Evolutionary conservation across 2,113 vertebrate species (phyloP).

Genomic region (Pachypanchax playfairii): DNA sequence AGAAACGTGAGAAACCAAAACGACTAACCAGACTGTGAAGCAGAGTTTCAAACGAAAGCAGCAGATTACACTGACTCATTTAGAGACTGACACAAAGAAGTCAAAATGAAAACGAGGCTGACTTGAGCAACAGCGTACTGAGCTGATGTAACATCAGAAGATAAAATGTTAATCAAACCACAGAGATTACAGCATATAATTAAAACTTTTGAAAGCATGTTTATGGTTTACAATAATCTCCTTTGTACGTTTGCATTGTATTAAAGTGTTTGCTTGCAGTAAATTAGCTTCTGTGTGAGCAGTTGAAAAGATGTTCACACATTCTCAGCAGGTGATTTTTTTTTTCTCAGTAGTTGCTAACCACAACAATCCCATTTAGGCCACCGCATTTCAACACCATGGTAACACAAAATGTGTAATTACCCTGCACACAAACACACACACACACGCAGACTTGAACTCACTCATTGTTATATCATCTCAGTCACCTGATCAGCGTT

Average conservation of each 20-base stretch:
- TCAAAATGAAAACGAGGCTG: slow-evolving; percentile 1
- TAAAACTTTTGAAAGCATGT: neutral
- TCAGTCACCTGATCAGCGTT: slow-evolving; percentile 8
- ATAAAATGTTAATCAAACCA: neutral
- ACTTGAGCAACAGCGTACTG: neutral
- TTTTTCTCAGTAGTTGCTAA: slow-evolving; percentile 34
- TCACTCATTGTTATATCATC: slow-evolving; percentile 22
- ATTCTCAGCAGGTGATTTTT: slow-evolving; percentile 10
- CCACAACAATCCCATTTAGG: slow-evolving; percentile 25
- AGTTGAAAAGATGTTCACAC: neutral
- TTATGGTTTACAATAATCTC: neutral
- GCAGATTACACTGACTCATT: neutral
- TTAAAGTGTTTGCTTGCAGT: neutral
- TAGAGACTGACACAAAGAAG: neutral
- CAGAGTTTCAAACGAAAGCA: neutral
- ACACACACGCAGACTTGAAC: neutral
- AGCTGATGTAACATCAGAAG: no score
- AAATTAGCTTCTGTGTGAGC: neutral
- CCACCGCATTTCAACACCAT: slow-evolving; percentile 16
- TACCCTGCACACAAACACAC: neutral
- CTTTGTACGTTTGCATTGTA: no score
- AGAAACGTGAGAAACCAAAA: slow-evolving; percentile 1
- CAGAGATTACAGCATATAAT: neutral
- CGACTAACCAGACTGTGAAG: neutral
- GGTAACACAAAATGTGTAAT: slow-evolving; percentile 20